Base-by-base conservation (phyloP, 2,113 vertebrate genomes). In the Rissa tridactyla region DNA sequence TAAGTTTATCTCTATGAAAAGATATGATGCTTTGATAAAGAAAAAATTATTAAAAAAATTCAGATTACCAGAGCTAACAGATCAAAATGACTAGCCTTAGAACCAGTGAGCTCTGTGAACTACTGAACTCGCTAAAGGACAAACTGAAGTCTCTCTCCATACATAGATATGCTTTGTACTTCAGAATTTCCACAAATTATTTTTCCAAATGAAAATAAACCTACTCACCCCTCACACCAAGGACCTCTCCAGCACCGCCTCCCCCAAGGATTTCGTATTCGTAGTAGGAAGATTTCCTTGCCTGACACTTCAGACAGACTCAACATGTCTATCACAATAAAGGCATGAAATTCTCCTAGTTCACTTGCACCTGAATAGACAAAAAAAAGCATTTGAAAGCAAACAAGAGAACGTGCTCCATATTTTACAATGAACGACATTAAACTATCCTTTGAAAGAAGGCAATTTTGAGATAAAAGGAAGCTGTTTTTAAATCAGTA, bases 251-350 rank as follows among this genome's bases (percentile, higher is more conserved):
- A 99, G 93, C 98, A 99, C n/a, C 98, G 96, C 80, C 99, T 98
- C 32, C 99, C 99, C 99, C 99, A 99, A 13, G 99, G 99, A 92
- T 99, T 99, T 94, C 98, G 98, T 88, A 99, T 98, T 65, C 98
- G 97, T 16, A 99, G 97, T 12, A 99, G 97, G 60, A 98, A 97
- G 29, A 99, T 60, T 47, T 97, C 78, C 42, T 95, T 97, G 58
- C 98, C 98, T 2, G 96, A 94, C 69, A 23, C 76, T 14, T 92
- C 98, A 72, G 76, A 97, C 20, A 99, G 97, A 86, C 98, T 97
- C 57, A 96, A 82, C 86, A 98, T 98, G 55, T 99, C 99, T 42
- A 99, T 97, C 92, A 99, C 97, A 61, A 98, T 97, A 93, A 99
- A 98, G 51, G 99, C 99, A 9, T 99, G 99, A 93, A 99, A 99